Conservation (phyloP, 2,888 invertebrate species). For the Tethea ocularis region DNA sequence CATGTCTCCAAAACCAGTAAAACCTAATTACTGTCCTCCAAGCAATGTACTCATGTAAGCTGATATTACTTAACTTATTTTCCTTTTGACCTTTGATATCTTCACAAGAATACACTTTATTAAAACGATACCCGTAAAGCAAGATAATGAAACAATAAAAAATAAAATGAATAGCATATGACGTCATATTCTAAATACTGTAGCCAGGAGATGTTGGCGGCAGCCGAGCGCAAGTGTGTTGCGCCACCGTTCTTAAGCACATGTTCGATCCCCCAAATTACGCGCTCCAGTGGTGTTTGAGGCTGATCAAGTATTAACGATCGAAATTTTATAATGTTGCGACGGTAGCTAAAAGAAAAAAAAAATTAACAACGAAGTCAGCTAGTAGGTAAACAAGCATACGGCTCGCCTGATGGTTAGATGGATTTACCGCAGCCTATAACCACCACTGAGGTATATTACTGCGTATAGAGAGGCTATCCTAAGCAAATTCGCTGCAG, state of each 20-base stretch:
- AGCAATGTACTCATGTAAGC: not conserved
- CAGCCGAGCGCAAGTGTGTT: constrained; percentile 38
- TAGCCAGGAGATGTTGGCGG: constrained; percentile 34
- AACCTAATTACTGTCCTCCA: too few species aligned
- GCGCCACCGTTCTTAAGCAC: constrained; percentile 45
- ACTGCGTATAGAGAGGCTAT: too few species aligned
- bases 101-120: not conserved
- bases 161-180: not conserved
- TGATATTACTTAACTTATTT: not conserved
- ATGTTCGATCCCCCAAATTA: constrained; percentile 54
- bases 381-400: too few species aligned
- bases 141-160: not conserved
- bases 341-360: too few species aligned
- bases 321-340: too few species aligned
- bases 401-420: too few species aligned
- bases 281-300: constrained; percentile 31
- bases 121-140: not conserved
- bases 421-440: too few species aligned
- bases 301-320: not conserved
- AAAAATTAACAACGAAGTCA: too few species aligned
- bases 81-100: not conserved
- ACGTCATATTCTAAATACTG: constrained; percentile 37
- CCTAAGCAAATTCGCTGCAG: too few species aligned
- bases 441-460: too few species aligned
- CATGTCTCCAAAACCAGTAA: too few species aligned